Conservation (phyloP, 2,888 invertebrate species). For the Ypsolopha scabrella region DNA sequence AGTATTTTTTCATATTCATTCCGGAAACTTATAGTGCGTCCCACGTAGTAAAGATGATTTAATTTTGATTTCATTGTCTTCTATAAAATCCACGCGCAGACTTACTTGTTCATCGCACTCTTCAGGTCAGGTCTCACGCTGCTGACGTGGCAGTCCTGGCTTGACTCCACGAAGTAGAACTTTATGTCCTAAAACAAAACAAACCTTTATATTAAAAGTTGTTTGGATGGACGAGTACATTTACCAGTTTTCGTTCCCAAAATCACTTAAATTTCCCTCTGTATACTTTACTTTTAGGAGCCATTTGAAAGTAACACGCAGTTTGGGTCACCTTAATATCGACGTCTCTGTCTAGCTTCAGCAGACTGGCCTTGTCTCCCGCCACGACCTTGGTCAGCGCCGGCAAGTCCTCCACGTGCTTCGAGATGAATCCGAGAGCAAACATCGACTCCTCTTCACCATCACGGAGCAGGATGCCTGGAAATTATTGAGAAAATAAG, state of each 20-base stretch:
- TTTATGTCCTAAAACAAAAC: constrained; percentile 63
- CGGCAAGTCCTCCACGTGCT: constrained; percentile 82
- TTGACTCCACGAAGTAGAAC: constrained; percentile 80
- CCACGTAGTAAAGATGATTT: too few species aligned
- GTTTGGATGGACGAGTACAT: too few species aligned
- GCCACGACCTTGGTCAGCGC: constrained; percentile 80
- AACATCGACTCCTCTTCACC: constrained; percentile 82
- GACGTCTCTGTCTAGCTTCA: constrained; percentile 75
- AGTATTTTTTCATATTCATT: too few species aligned
- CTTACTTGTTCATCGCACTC: constrained; percentile 71
- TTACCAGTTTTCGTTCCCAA: too few species aligned
- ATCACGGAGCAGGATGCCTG: constrained; percentile 78
- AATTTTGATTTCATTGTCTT: too few species aligned
- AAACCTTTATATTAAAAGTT: too few species aligned
- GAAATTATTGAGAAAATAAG: constrained; percentile 4
- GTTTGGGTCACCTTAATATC: constrained; percentile 63
- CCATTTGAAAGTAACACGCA: too few species aligned
- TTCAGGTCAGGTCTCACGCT: constrained; percentile 77
- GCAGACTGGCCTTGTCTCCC: constrained; percentile 62
- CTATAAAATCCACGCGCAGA: too few species aligned
- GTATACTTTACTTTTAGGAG: too few species aligned
- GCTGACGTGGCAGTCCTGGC: constrained; percentile 79
- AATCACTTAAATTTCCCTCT: too few species aligned
- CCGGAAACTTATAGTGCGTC: too few species aligned
- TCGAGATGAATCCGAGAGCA: constrained; percentile 86